A percentile compares a stretch with the other conserved stretches of the same genome.
Evolutionary conservation across 2,888 invertebrate genomes (phyloP).

Genomic region (Strigamia crassipes): DNA sequence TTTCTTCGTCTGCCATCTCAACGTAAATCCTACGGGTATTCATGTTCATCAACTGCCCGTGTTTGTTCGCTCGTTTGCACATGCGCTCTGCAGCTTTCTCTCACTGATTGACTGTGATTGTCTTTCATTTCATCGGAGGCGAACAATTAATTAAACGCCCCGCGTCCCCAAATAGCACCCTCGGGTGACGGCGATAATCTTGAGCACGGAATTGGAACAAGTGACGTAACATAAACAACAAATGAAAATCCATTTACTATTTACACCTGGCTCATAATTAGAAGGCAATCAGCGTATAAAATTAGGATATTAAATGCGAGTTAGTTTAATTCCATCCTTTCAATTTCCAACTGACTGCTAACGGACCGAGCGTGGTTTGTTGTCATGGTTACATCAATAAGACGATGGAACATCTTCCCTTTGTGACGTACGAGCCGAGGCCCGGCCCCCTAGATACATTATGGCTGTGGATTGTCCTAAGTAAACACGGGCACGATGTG

Average conservation of each 20-base stretch:
- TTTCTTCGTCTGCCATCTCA: background rate
- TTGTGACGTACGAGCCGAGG: background rate
- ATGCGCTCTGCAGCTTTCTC: constrained; percentile 22
- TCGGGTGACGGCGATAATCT: constrained; percentile 27
- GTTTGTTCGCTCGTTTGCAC: constrained; percentile 23
- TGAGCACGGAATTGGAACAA: constrained; percentile 12
- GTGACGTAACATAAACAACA: background rate
- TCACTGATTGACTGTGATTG: constrained; percentile 26
- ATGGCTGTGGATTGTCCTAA: constrained; percentile 13
- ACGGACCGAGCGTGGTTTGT: background rate
- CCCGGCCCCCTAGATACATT: background rate
- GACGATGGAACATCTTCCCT: background rate
- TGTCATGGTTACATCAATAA: background rate
- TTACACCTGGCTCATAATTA: constrained; percentile 30
- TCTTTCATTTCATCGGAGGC: constrained; percentile 23
- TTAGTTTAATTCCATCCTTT: constrained; percentile 8
- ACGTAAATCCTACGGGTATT: background rate
- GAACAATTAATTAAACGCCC: constrained; percentile 22
- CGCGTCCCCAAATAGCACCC: constrained; percentile 30
- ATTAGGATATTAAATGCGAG: constrained; percentile 7
- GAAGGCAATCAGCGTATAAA: constrained; percentile 26
- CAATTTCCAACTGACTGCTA: background rate
- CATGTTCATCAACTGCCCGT: constrained; percentile 12
- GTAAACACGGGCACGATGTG: background rate
- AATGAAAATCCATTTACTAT: constrained; percentile 22